A percentile compares a stretch with the other conserved stretches of the same genome.
Evolutionary conservation across 1,140 invertebrate genomes (phyloP).

Genomic region (Drosophila burlai): DNA sequence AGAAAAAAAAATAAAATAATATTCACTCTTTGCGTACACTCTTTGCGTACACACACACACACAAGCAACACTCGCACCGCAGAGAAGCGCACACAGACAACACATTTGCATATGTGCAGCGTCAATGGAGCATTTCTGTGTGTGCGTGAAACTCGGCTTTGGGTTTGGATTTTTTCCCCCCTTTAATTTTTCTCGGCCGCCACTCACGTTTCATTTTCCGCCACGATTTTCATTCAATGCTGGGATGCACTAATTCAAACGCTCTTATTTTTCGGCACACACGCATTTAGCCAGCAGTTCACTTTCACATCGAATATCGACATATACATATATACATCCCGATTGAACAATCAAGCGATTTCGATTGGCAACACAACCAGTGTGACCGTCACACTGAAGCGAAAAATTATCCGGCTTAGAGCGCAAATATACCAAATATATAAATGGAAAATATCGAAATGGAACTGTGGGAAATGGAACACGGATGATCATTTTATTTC

Average conservation of each 20-base stretch:
- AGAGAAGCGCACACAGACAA: constrained; percentile 49
- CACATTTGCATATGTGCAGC: constrained; percentile 65
- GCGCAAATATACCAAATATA: no score
- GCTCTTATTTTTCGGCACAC: constrained; percentile 8
- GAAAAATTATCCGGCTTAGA: no score
- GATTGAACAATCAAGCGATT: no score
- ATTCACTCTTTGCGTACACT: constrained; percentile 60
- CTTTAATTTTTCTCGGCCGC: background rate
- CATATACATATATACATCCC: background rate
- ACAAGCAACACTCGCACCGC: constrained; percentile 18
- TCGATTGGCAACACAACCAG: no score
- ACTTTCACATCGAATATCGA: constrained; percentile 44
- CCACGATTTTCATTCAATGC: constrained; percentile 27
- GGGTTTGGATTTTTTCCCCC: constrained; percentile 1
- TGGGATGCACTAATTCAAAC: background rate
- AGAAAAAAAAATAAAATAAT: constrained; percentile 42
- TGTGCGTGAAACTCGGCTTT: constrained; percentile 46
- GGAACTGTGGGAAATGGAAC: no score
- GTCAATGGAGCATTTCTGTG: constrained; percentile 5
- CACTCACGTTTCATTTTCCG: constrained; percentile 49
- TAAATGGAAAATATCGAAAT: no score
- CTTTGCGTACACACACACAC: constrained; percentile 46
- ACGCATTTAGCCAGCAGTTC: constrained; percentile 17
- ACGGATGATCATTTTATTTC: no score
- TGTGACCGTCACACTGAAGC: no score